Evolutionary conservation across 2,888 invertebrate genomes (phyloP), one percentile per base, ranked within the genome.

Genomic region (Cheilosia scutellata): DNA sequence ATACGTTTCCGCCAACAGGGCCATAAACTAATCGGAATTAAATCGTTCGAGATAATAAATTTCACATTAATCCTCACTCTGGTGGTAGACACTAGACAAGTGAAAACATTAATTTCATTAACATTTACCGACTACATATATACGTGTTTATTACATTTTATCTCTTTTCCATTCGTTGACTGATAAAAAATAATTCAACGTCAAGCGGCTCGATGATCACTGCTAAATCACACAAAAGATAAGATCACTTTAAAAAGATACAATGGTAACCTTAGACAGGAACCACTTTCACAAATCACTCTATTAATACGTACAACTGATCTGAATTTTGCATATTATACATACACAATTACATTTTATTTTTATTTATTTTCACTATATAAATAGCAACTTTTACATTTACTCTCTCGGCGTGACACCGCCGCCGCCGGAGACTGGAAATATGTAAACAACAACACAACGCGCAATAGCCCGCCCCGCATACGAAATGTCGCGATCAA

Each of bases 241-340:
- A 20, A 7, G 49, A 20, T 58, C 20, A 20, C 20, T 6, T 27
- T 11, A 40, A 13, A 33, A 37, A 20, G 20, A n/a, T 3, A 5
- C 58, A 27, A 11, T 37, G 11, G 20, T 13, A 63, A 49, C 37
- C 51, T 51, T 25, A 33, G 47, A 31, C 5, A 0, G 11, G 20
- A 63, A 33, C 25, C 27, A 9, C 51, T 66, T 66, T 66, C 29
- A 51, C 51, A 27, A 9, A 33, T 25, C 29, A 20, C 55, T n/a
- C 27, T 9, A 25, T 42, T 7, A 40, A 44, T 27, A 63, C 20
- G 42, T 13, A 63, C 31, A 49, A 33, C 5, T 63, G 25, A 11
- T 5, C n/a, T 25, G 4, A 20, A 6, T 49, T 2, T 9, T 25
- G 11, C 2, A 27, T 25, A 37, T 16, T 16, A 25, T 25, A 0